These are phyloP conservation scores for Falco columbarius DNA, from an alignment of 2,797 vertebrate genomes.

Conservation along the genomic window DNA sequence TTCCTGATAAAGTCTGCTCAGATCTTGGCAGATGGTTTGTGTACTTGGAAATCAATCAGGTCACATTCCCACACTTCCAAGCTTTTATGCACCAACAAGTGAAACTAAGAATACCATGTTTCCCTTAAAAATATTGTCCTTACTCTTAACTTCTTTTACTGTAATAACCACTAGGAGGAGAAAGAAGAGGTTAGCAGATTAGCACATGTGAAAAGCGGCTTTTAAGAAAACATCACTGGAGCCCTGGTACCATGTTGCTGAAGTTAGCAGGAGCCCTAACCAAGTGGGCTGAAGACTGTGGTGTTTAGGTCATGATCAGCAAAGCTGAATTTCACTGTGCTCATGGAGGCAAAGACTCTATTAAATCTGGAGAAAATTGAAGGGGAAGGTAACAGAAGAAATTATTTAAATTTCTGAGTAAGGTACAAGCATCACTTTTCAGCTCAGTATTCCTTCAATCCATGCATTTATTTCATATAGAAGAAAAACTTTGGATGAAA, in stretches of 20 bases:
- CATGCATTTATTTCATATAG: background rate
- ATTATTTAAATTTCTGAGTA: background rate
- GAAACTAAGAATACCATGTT: background rate
- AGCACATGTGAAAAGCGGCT: background rate
- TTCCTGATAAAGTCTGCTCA: background rate
- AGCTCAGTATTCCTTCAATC: background rate
- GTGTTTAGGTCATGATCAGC: background rate
- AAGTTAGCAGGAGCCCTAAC: background rate
- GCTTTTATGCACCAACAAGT: background rate
- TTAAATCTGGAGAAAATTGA: background rate
- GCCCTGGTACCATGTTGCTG: background rate
- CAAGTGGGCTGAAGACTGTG: background rate
- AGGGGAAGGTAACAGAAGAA: background rate
- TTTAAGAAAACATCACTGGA: background rate
- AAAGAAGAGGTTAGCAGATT: background rate
- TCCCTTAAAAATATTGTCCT: background rate
- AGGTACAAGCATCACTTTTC: background rate
- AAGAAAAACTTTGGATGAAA: background rate
- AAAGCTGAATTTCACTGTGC: background rate
- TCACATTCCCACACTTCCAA: background rate
- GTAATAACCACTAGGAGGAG: background rate
- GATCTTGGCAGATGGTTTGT: background rate
- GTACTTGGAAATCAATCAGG: background rate
- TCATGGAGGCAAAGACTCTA: background rate
- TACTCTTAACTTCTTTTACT: background rate